Percentiles rank a stretch among this genome's conserved stretches.
These are phyloP conservation scores for Cacatua alba DNA, from an alignment of 2,113 vertebrate species.

Conservation along the genomic window DNA sequence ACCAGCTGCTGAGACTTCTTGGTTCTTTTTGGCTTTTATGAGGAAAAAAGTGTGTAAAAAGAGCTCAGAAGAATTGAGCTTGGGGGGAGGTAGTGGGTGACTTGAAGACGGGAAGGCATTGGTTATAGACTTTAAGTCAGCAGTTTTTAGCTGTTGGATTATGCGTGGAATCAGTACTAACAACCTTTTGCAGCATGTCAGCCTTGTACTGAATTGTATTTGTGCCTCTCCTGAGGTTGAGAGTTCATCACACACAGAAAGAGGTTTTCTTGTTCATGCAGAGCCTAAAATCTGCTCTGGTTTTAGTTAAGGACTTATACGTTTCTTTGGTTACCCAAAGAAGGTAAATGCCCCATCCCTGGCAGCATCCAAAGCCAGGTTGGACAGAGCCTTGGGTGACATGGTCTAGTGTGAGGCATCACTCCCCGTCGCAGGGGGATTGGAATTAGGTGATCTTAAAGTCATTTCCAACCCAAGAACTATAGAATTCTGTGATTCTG, in stretches of 20 bases:
- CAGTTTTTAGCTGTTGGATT: not conserved
- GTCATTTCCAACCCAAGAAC: not conserved
- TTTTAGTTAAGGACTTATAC: not conserved
- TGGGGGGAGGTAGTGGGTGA: not conserved
- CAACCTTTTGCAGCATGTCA: not conserved
- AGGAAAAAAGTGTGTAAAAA: not conserved
- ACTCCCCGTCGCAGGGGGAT: not conserved
- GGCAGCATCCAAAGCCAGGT: not conserved
- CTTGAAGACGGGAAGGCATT: not conserved
- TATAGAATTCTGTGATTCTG: not conserved
- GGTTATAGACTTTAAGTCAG: not conserved
- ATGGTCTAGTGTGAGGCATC: not conserved
- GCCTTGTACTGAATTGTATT: not conserved
- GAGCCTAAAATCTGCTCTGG: not conserved
- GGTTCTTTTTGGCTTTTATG: not conserved
- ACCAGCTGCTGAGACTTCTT: not conserved
- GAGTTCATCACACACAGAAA: not conserved
- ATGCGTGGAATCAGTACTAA: not conserved
- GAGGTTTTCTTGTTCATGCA: not conserved
- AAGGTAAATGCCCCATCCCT: not conserved
- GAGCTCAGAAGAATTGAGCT: not conserved
- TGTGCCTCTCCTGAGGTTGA: not conserved
- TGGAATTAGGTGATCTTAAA: not conserved
- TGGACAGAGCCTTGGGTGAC: not conserved
- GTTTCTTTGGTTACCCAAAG: not conserved